Conservation (phyloP, 2,113 vertebrate species). For the Toxotes chatareus region DNA sequence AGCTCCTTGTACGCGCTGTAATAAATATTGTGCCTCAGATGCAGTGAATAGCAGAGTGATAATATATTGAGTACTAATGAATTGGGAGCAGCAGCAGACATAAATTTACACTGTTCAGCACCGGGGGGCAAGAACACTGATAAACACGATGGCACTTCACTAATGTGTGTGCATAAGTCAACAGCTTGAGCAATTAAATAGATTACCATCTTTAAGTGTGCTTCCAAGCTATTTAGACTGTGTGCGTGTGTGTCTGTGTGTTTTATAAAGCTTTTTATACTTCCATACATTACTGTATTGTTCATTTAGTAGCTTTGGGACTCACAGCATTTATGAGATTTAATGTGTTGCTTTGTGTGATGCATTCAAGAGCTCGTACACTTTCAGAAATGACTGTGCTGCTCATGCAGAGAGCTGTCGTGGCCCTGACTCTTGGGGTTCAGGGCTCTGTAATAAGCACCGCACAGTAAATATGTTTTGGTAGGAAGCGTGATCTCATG, state of each 20-base stretch:
- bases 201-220: conserved; percentile 59
- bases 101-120: conserved; percentile 29
- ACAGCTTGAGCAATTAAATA: conserved; percentile 60
- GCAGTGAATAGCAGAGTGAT: not conserved
- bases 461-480: no score
- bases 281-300: conserved; percentile 6
- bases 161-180: conserved; percentile 58
- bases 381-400: not conserved
- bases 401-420: not conserved
- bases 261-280: conserved; percentile 19
- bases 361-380: not conserved
- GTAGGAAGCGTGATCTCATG: not conserved
- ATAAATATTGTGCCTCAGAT: not conserved
- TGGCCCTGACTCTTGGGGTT: no score
- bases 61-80: conserved; percentile 41
- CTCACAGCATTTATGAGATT: not conserved
- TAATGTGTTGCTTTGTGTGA: not conserved
- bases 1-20: not conserved
- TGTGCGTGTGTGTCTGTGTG: conserved; percentile 19
- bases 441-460: no score
- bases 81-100: conserved; percentile 34
- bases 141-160: conserved; percentile 33
- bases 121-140: conserved; percentile 31
- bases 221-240: conserved; percentile 30
- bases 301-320: not conserved